Conservation (phyloP, 2,797 vertebrate species). For the Crotalus adamanteus region DNA sequence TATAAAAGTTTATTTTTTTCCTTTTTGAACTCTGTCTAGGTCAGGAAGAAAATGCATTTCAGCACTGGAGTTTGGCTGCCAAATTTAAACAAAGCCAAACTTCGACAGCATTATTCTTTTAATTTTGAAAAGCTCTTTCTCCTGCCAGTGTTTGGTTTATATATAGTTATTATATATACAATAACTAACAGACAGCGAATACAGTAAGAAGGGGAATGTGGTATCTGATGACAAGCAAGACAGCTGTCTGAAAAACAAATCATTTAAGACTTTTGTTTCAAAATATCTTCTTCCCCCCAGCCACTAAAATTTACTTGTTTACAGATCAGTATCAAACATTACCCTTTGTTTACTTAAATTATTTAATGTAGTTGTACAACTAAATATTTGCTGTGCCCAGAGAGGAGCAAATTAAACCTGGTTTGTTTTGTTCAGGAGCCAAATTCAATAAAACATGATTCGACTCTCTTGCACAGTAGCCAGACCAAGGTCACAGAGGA, state of each 20-base stretch:
- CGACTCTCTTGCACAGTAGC: slow-evolving; percentile 39
- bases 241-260: slow-evolving; percentile 33
- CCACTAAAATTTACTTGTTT: slow-evolving; percentile 17
- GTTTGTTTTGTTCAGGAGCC: slow-evolving; percentile 56
- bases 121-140: slow-evolving; percentile 47
- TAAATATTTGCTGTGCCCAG: slow-evolving; percentile 42
- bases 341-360: slow-evolving; percentile 38
- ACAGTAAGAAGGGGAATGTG: not conserved
- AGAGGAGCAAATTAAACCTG: slow-evolving; percentile 41
- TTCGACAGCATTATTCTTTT: slow-evolving; percentile 47
- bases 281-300: slow-evolving; percentile 13
- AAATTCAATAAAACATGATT: slow-evolving; percentile 55
- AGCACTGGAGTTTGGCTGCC: slow-evolving; percentile 42
- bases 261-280: slow-evolving; percentile 6
- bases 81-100: slow-evolving; percentile 53
- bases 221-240: slow-evolving; percentile 45
- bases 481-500: slow-evolving; percentile 55
- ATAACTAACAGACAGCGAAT: slow-evolving; percentile 31
- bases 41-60: slow-evolving; percentile 39
- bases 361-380: slow-evolving; percentile 15
- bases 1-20: slow-evolving; percentile 22
- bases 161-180: slow-evolving; percentile 22
- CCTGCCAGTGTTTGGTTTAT: slow-evolving; percentile 55
- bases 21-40: slow-evolving; percentile 21
- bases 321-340: slow-evolving; percentile 4